Percentiles rank a stretch among this genome's conserved stretches.
These are phyloP conservation scores for Neomicropteryx cornuta DNA, from an alignment of 1,140 invertebrate species.

Conservation along the genomic window DNA sequence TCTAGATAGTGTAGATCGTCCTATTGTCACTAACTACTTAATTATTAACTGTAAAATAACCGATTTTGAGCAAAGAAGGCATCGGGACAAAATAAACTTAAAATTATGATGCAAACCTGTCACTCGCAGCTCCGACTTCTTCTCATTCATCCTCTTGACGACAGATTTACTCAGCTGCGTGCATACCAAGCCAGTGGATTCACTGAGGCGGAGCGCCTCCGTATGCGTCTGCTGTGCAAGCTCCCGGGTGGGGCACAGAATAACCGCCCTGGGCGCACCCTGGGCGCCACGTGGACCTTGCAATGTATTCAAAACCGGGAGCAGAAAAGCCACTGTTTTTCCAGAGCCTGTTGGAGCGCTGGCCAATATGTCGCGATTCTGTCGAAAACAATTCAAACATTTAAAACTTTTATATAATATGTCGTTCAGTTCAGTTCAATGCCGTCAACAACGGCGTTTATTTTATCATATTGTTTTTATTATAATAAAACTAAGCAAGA, in stretches of 20 bases:
- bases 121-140: constrained; percentile 34
- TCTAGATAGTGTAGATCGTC: too few relatives aligned
- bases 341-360: constrained; percentile 88
- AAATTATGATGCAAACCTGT: too few relatives aligned
- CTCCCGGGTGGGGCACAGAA: constrained; percentile 88
- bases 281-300: constrained; percentile 42
- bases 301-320: constrained; percentile 66
- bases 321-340: constrained; percentile 78
- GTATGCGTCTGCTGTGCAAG: constrained; percentile 83
- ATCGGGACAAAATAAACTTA: too few relatives aligned
- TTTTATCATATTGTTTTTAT: constrained; percentile 9
- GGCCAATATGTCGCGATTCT: constrained; percentile 77
- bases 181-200: constrained; percentile 53
- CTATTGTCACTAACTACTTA: too few relatives aligned
- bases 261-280: constrained; percentile 71
- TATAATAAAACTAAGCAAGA: constrained; percentile 3
- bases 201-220: constrained; percentile 66
- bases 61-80: too few relatives aligned
- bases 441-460: too few relatives aligned
- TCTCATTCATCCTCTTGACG: constrained; percentile 34
- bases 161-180: constrained; percentile 24
- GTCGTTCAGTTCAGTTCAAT: too few relatives aligned
- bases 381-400: constrained; percentile 20
- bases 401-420: constrained; percentile 5
- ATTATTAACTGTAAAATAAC: too few relatives aligned